Conservation (phyloP, 2,113 vertebrate species). For the Enhydra lutris region DNA sequence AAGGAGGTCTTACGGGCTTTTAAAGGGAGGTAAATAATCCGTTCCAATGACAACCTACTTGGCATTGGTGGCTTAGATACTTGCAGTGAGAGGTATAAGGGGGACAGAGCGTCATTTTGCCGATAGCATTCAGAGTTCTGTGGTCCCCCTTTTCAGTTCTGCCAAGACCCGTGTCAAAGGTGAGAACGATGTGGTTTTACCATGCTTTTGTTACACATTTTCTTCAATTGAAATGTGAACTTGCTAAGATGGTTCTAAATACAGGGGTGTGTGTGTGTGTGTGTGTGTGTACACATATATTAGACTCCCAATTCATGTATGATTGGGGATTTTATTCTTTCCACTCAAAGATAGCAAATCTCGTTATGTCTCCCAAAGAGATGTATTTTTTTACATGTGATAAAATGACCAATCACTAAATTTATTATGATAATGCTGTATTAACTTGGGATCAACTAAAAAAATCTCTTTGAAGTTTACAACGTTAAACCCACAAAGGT, state of each 20-base stretch:
- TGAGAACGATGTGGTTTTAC: neutral
- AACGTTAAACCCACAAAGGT: constrained; percentile 90
- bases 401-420: neutral
- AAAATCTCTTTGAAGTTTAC: constrained; percentile 87
- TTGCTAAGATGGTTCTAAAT: neutral
- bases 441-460: constrained; percentile 88
- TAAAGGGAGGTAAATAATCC: neutral
- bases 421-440: constrained; percentile 83
- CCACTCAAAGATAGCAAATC: constrained; percentile 90
- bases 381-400: constrained; percentile 79
- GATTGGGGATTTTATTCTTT: constrained; percentile 93
- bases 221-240: neutral
- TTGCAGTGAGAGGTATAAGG: neutral
- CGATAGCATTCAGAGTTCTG: neutral
- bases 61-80: neutral
- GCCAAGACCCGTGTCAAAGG: neutral
- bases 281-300: neutral
- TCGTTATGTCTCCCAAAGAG: constrained; percentile 87
- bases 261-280: too few species aligned
- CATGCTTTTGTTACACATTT: neutral
- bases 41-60: neutral
- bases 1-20: neutral
- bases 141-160: neutral
- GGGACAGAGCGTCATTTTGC: neutral
- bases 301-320: constrained; percentile 85